These are phyloP conservation scores for Ennomos fuscantarius DNA, from an alignment of 2,888 invertebrate species.

Conservation along the genomic window DNA sequence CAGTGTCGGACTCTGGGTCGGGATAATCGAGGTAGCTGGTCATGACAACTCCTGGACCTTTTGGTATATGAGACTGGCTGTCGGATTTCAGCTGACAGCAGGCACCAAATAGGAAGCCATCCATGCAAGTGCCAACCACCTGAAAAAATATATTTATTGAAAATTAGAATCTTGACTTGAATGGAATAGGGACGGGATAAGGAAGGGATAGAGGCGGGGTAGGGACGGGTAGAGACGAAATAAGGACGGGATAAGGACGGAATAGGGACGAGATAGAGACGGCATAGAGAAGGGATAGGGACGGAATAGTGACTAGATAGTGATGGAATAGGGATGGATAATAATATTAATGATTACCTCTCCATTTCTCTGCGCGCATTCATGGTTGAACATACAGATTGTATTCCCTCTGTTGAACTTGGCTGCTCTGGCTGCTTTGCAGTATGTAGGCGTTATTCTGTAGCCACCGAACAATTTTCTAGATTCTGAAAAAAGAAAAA, in stretches of 20 bases:
- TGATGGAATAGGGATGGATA: too few species aligned
- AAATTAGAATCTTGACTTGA: too few species aligned
- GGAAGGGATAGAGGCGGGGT: too few species aligned
- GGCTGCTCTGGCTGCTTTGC: constrained; percentile 89
- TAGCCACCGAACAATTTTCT: constrained; percentile 94
- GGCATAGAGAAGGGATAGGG: too few species aligned
- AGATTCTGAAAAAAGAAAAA: constrained; percentile 62
- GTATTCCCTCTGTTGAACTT: constrained; percentile 88
- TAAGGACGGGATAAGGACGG: too few species aligned
- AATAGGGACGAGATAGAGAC: too few species aligned
- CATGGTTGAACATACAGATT: constrained; percentile 97
- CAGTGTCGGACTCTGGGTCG: constrained; percentile 67
- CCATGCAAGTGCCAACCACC: constrained; percentile 95
- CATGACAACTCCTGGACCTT: constrained; percentile 80
- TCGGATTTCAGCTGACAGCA: constrained; percentile 90
- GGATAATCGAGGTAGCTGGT: constrained; percentile 79
- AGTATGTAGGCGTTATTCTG: constrained; percentile 92
- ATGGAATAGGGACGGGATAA: too few species aligned
- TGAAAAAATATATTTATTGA: constrained; percentile 1
- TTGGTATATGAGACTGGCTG: constrained; percentile 77
- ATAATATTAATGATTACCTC: constrained; percentile 57
- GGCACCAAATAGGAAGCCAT: constrained; percentile 96
- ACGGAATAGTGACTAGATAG: too few species aligned
- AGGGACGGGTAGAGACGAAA: too few species aligned
- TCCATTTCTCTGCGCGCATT: constrained; percentile 91